A percentile compares a stretch with the other conserved stretches of the same genome.
Conservation (phyloP, 2,888 invertebrate species). For the Phortica okadai region DNA sequence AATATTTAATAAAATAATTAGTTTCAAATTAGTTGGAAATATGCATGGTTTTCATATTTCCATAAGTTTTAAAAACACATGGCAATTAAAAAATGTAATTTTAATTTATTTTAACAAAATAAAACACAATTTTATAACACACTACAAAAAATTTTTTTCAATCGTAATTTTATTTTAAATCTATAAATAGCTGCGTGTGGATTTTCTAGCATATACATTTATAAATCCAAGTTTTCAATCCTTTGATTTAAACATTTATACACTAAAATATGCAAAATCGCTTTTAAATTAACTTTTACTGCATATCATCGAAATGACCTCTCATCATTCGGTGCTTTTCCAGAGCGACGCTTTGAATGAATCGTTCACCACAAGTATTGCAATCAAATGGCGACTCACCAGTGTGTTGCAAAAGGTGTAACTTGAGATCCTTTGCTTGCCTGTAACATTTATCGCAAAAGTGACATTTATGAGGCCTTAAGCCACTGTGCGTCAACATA, state of each 20-base stretch:
- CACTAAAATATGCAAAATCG: neutral
- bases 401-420: constrained; percentile 83
- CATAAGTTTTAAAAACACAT: too few relatives aligned
- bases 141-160: too few relatives aligned
- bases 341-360: constrained; percentile 81
- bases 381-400: constrained; percentile 75
- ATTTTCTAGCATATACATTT: too few relatives aligned
- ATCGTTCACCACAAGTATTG: constrained; percentile 68
- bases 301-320: constrained; percentile 65
- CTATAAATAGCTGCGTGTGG: too few relatives aligned
- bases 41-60: too few relatives aligned
- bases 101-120: too few relatives aligned
- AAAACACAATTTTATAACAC: too few relatives aligned
- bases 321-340: constrained; percentile 81
- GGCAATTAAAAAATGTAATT: too few relatives aligned
- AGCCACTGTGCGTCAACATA: constrained; percentile 79
- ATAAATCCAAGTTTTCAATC: too few relatives aligned
- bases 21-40: too few relatives aligned
- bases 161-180: too few relatives aligned
- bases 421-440: constrained; percentile 83
- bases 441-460: constrained; percentile 78
- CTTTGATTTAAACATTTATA: neutral
- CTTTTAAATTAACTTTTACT: constrained; percentile 38
- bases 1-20: too few relatives aligned
- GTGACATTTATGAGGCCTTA: constrained; percentile 79